phyloP scores from a whole-genome alignment of 2,113 vertebrate species.

The Brachirus orientalis region DNA sequence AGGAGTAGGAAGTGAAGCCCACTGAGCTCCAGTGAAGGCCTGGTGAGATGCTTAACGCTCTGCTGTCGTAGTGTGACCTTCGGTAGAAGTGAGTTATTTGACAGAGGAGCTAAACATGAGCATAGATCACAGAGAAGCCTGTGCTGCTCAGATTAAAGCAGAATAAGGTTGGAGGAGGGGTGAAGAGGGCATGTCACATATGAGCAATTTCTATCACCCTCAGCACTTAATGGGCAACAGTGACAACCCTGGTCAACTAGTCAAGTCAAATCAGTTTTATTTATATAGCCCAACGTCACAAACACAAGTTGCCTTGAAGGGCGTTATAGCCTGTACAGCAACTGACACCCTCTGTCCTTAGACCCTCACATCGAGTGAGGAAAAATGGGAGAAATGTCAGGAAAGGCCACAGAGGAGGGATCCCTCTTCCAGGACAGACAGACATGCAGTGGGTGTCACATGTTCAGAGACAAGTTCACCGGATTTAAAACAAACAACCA shows the following conservation, averaged over 20 bases:
- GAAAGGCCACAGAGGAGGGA: too few relatives aligned
- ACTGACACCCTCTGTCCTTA: too few relatives aligned
- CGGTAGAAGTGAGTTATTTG: conserved; percentile 50
- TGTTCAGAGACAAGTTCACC: too few relatives aligned
- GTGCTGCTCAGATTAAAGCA: conserved; percentile 36
- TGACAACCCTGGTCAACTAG: conserved; percentile 59
- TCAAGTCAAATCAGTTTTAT: too few relatives aligned
- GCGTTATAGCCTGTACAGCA: too few relatives aligned
- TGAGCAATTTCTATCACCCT: conserved; percentile 47
- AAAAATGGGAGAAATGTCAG: too few relatives aligned
- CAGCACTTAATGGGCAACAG: conserved; percentile 15
- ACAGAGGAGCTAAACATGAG: conserved; percentile 51
- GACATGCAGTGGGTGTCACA: too few relatives aligned
- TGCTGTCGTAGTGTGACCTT: conserved; percentile 62
- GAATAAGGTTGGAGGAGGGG: conserved; percentile 6
- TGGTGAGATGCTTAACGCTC: conserved; percentile 25
- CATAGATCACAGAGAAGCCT: conserved; percentile 32
- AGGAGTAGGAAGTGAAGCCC: conserved; percentile 44
- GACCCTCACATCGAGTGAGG: too few relatives aligned
- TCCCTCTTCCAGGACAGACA: too few relatives aligned
- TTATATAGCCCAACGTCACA: too few relatives aligned
- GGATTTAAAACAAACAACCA: too few relatives aligned
- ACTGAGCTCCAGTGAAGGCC: conserved; percentile 38
- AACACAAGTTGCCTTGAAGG: too few relatives aligned
- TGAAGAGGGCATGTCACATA: conserved; percentile 32